Conservation (phyloP, 2,888 invertebrate genomes). For the Drosophila robusta region DNA sequence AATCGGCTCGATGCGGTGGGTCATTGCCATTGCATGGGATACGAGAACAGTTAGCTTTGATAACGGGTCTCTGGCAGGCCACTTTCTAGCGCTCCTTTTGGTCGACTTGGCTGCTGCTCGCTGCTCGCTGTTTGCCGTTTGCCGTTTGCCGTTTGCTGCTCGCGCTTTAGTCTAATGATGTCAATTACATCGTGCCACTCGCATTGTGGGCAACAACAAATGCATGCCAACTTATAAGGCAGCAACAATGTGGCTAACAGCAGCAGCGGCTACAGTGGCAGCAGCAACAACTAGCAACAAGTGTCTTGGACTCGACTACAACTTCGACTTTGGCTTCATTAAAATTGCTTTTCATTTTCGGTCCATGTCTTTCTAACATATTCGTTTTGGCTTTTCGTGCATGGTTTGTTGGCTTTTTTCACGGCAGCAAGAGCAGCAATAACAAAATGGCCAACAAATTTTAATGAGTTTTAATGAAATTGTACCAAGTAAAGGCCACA, state of each 20-base stretch:
- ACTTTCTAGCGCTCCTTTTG: constrained; percentile 75
- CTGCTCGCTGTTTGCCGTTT: background rate
- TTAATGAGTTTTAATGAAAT: constrained; percentile 78
- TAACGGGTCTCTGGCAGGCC: constrained; percentile 64
- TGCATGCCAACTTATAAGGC: constrained; percentile 76
- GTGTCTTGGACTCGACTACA: constrained; percentile 43
- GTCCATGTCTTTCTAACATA: constrained; percentile 46
- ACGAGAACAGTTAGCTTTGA: constrained; percentile 49
- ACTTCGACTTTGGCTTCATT: constrained; percentile 69
- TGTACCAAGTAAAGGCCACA: constrained; percentile 61
- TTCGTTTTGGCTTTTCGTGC: constrained; percentile 51
- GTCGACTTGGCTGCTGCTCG: constrained; percentile 23
- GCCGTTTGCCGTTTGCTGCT: constrained; percentile 41
- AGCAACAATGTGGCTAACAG: constrained; percentile 69
- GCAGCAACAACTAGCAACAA: constrained; percentile 46
- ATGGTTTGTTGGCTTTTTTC: constrained; percentile 52
- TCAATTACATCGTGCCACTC: constrained; percentile 81
- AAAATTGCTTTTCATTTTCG: constrained; percentile 74
- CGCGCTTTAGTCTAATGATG: constrained; percentile 80
- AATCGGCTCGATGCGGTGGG: constrained; percentile 49
- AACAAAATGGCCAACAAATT: constrained; percentile 46
- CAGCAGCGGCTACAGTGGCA: constrained; percentile 39
- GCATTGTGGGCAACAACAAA: constrained; percentile 79
- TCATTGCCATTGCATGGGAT: constrained; percentile 41
- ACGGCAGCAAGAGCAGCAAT: constrained; percentile 27